phyloP scores from a whole-genome alignment of 2,113 vertebrate genomes.

The Suncus etruscus region DNA sequence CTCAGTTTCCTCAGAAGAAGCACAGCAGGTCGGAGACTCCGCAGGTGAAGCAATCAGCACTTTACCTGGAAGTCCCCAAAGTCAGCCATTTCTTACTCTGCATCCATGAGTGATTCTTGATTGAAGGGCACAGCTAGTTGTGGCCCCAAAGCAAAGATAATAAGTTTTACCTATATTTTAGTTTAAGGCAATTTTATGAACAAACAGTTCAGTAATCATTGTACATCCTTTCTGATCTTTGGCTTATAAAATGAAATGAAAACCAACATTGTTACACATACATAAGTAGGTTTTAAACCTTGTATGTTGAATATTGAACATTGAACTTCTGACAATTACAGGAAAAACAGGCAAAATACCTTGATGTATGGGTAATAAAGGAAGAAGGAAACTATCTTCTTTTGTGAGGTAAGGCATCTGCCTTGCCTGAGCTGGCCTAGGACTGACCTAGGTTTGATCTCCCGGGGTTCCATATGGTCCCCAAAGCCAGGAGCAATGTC shows the following conservation, averaged over 20 bases:
- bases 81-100: too few species aligned
- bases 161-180: not conserved
- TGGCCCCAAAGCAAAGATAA: too few species aligned
- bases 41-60: too few species aligned
- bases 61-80: too few species aligned
- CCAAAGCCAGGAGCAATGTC: too few species aligned
- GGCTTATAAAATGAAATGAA: constrained; percentile 43
- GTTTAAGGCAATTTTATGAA: constrained; percentile 23
- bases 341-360: not conserved
- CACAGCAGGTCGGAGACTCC: too few species aligned
- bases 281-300: constrained; percentile 20
- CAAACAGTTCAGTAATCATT: constrained; percentile 8
- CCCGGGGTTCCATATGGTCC: too few species aligned
- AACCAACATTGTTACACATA: constrained; percentile 14
- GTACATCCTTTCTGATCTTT: constrained; percentile 41
- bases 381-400: constrained; percentile 54
- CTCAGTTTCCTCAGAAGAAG: too few species aligned
- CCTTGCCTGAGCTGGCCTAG: too few species aligned
- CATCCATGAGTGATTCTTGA: too few species aligned
- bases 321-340: not conserved
- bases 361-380: constrained; percentile 55
- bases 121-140: too few species aligned
- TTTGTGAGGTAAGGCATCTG: not conserved
- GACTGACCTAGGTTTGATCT: too few species aligned
- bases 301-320: not conserved